Percentiles rank a stretch among this genome's conserved stretches.
Evolutionary conservation across 1,140 invertebrate species (phyloP).

Genomic region (Drosophila takahashii): DNA sequence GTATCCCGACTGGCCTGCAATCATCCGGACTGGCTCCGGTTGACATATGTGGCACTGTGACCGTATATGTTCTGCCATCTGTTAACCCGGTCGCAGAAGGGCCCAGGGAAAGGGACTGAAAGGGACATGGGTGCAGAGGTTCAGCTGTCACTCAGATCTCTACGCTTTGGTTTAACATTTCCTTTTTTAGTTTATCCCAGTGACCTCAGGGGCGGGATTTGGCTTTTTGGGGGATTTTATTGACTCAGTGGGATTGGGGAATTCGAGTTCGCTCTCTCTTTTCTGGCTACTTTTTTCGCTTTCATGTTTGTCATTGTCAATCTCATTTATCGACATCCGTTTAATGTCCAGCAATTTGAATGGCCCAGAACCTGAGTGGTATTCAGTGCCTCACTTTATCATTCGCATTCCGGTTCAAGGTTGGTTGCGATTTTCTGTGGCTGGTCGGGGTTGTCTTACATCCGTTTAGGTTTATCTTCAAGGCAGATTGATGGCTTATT

Average conservation of each 20-base stretch:
- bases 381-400: slow-evolving; percentile 39
- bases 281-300: slow-evolving; percentile 71
- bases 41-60: slow-evolving; percentile 70
- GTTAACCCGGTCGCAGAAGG: slow-evolving; percentile 63
- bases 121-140: slow-evolving; percentile 13
- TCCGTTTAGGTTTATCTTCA: slow-evolving; percentile 25
- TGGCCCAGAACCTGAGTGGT: slow-evolving; percentile 46
- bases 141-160: slow-evolving; percentile 47
- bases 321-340: slow-evolving; percentile 80
- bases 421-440: slow-evolving; percentile 20
- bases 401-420: slow-evolving; percentile 56
- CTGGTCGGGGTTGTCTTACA: slow-evolving; percentile 15
- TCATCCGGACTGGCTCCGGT: slow-evolving; percentile 48
- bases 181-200: slow-evolving; percentile 51
- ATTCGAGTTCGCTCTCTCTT: slow-evolving; percentile 33
- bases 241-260: slow-evolving; percentile 47
- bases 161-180: slow-evolving; percentile 71
- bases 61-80: slow-evolving; percentile 81
- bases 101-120: background rate
- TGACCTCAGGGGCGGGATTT: slow-evolving; percentile 72
- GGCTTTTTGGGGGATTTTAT: slow-evolving; percentile 63
- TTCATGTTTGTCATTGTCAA: slow-evolving; percentile 82
- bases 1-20: slow-evolving; percentile 15
- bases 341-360: slow-evolving; percentile 76
- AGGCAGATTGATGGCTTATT: slow-evolving; percentile 26